These are phyloP conservation scores for Spodoptera exigua DNA, from an alignment of 2,888 invertebrate genomes.

Conservation along the genomic window DNA sequence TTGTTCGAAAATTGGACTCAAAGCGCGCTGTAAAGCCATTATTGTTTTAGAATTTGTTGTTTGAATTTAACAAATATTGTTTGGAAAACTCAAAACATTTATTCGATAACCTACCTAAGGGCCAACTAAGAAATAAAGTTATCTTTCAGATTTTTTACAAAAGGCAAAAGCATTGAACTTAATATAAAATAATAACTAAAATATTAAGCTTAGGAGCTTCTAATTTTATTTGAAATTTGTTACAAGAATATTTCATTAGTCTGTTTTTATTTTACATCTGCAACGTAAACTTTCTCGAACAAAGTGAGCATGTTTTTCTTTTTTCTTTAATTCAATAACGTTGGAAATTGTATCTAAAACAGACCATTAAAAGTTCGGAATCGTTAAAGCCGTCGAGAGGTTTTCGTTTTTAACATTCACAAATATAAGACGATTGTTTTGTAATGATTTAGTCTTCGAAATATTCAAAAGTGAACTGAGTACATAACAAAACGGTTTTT, in stretches of 20 bases:
- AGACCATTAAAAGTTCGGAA: constrained; percentile 27
- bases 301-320: constrained; percentile 1
- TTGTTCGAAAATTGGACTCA: constrained; percentile 11
- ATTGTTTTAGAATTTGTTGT: neutral
- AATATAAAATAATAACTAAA: too few species aligned
- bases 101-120: too few species aligned
- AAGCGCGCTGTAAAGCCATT: neutral
- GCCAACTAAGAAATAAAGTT: too few species aligned
- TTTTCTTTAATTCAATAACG: neutral
- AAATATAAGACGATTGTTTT: constrained; percentile 30
- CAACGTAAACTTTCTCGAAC: neutral
- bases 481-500: constrained; percentile 24
- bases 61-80: neutral
- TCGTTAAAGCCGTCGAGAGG: constrained; percentile 15
- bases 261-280: neutral
- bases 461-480: constrained; percentile 32
- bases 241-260: neutral
- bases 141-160: too few species aligned
- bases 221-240: too few species aligned
- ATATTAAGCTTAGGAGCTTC: too few species aligned
- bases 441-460: constrained; percentile 14
- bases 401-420: constrained; percentile 22
- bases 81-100: too few species aligned
- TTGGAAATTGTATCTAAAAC: constrained; percentile 17
- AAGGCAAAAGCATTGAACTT: too few species aligned